Base-by-base conservation (phyloP, 2,113 vertebrate genomes). In the Hypomesus transpacificus region DNA sequence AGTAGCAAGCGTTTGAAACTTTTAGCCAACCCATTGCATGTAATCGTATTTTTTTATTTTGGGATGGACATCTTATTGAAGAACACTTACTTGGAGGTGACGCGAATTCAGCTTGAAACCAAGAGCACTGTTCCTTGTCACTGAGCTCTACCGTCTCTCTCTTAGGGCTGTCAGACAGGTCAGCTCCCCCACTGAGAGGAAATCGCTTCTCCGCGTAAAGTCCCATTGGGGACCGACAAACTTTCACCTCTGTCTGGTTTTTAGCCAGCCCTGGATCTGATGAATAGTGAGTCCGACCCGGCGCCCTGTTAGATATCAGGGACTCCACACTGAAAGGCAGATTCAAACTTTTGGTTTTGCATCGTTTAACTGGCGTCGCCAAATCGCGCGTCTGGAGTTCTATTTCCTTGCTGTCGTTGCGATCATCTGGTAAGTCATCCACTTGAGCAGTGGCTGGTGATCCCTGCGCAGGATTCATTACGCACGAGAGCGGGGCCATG, bases 241-340 rank as follows among this genome's bases (percentile, higher is more conserved):
- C 82, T 0, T 75, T 71, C 26, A 86, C 85, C 64, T 84, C 85
- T 2, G 65, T 2, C 53, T 66, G 66, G 78, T 22, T 66, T 74
- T 80, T 68, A 39, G 75, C 78, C 50, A 84, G 65, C 0, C 78
- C 74, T 3, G 79, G 57, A 46, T 82, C 88, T 0, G 83, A 60
- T 24, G 77, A 74, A 14, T 67, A 64, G 62, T 60, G 81, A 50
- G 75, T 87, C 75, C 80, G 71, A 50, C 81, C 70, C 1, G 72
- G 76, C 14, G 80, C 80, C 77, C 84, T 83, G 83, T 91, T 88
- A 1, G 89, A 88, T 75, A 93, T 93, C 70, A 93, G 87, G 8
- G 93, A 92, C 13, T 94, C 91, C 70, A 95, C 93, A 34, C 94
- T 93, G 80, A 94, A 94, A 17, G 93, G 86, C 63, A 94, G 86